Conservation (phyloP, 2,113 vertebrate genomes). For the Salminus brasiliensis region DNA sequence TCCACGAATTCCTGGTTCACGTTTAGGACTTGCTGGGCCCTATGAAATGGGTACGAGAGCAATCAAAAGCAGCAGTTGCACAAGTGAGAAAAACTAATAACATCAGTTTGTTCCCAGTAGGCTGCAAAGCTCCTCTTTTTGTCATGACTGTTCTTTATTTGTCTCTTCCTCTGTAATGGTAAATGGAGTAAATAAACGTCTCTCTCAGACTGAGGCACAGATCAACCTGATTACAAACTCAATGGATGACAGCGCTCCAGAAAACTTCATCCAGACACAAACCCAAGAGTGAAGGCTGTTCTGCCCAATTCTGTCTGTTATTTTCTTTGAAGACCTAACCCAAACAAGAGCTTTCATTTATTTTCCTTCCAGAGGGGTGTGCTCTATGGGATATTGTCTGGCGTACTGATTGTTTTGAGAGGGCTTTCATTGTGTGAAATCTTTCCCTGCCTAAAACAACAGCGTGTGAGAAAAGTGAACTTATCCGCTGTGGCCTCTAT, state of each 20-base stretch:
- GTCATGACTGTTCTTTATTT: background rate
- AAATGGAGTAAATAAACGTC: conserved; percentile 2
- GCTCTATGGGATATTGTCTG: conserved; percentile 76
- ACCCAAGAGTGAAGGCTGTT: conserved; percentile 29
- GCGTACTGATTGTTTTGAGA: conserved; percentile 68
- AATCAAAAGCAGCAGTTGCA: background rate
- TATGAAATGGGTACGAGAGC: background rate
- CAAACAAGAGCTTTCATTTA: conserved; percentile 74
- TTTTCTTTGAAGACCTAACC: conserved; percentile 68
- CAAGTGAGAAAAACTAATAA: background rate
- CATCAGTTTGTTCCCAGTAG: background rate
- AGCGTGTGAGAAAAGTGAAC: conserved; percentile 49
- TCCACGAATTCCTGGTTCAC: background rate
- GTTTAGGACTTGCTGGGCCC: conserved; percentile 17
- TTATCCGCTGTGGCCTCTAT: conserved; percentile 54
- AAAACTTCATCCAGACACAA: conserved; percentile 35
- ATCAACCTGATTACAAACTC: conserved; percentile 34
- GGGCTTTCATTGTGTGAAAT: conserved; percentile 65
- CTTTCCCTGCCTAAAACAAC: conserved; percentile 47
- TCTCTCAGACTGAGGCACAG: background rate
- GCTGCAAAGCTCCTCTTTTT: conserved; percentile 5
- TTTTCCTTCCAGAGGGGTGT: conserved; percentile 72
- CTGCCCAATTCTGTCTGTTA: conserved; percentile 58
- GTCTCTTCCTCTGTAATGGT: background rate
- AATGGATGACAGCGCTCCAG: conserved; percentile 26